Evolutionary conservation across 2,113 vertebrate species (phyloP).

Genomic region (Toxotes chatareus): DNA sequence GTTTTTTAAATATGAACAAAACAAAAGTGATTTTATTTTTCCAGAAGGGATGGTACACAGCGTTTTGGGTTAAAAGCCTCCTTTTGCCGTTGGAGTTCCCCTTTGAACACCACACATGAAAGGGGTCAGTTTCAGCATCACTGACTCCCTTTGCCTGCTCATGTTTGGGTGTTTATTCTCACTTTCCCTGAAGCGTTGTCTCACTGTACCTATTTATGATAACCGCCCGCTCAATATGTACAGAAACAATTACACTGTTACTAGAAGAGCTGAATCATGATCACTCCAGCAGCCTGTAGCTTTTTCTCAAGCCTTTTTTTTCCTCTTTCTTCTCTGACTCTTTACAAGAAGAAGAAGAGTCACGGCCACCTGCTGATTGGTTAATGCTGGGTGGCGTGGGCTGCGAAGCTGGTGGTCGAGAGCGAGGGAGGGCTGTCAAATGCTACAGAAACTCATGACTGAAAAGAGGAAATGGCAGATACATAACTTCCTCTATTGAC

Average conservation of each 20-base stretch:
- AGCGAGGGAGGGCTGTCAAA: conserved; percentile 75
- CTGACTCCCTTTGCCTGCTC: conserved; percentile 39
- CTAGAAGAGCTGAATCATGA: conserved; percentile 79
- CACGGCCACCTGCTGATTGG: conserved; percentile 59
- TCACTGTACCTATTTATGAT: conserved; percentile 76
- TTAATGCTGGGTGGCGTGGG: conserved; percentile 56
- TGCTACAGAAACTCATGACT: conserved; percentile 80
- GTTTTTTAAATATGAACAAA: neutral
- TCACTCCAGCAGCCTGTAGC: conserved; percentile 33
- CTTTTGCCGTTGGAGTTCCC: conserved; percentile 49
- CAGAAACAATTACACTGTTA: conserved; percentile 68
- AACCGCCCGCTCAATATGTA: conserved; percentile 71
- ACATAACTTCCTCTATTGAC: conserved; percentile 84
- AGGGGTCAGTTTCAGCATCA: conserved; percentile 65
- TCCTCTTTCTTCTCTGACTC: conserved; percentile 26
- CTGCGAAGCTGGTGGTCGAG: conserved; percentile 72
- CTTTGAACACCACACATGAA: conserved; percentile 42
- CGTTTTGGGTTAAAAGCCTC: conserved; percentile 43
- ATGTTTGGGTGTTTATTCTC: conserved; percentile 72
- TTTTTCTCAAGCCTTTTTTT: conserved; percentile 3
- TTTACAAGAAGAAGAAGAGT: conserved; percentile 70
- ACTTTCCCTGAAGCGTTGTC: conserved; percentile 77
- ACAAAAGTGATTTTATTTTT: conserved; percentile 23
- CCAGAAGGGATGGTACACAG: conserved; percentile 21
- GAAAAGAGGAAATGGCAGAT: conserved; percentile 82